Conservation (phyloP, 2,888 invertebrate species). For the Aelia acuminata region DNA sequence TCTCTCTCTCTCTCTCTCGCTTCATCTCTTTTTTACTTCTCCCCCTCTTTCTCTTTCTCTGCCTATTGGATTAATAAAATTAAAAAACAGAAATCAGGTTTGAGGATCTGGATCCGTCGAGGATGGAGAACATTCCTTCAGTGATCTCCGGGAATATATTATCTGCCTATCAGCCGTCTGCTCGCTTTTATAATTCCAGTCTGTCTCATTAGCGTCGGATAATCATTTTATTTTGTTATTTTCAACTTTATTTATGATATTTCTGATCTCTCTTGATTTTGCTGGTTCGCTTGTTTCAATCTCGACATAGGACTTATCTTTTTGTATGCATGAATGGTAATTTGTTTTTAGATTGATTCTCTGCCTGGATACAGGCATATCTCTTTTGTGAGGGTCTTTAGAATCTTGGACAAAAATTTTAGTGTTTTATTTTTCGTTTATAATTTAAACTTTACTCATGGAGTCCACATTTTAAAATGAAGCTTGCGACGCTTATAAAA, state of each 20-base stretch:
- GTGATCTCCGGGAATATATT: neutral
- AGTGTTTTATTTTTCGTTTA: too few species aligned
- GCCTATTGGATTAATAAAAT: neutral
- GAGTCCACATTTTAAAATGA: too few species aligned
- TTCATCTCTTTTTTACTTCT: neutral
- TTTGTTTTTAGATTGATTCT: neutral
- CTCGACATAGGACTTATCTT: neutral
- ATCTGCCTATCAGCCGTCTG: neutral
- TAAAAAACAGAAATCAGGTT: slow-evolving; percentile 14
- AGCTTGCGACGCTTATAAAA: too few species aligned
- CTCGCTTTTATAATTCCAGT: neutral
- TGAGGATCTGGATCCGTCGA: slow-evolving; percentile 14
- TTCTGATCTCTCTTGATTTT: slow-evolving; percentile 1
- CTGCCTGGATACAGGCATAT: neutral
- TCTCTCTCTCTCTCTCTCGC: neutral
- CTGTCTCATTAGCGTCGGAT: neutral
- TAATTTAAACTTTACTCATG: too few species aligned
- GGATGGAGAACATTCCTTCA: neutral
- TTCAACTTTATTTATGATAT: neutral
- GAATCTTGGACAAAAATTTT: too few species aligned
- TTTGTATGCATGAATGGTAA: neutral
- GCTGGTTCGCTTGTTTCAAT: neutral
- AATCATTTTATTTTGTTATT: neutral
- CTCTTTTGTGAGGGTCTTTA: too few species aligned
- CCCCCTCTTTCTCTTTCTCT: neutral